Conservation (phyloP, 37 sponge, comb jelly and placozoan genomes). For the Oscarella lobularis region DNA sequence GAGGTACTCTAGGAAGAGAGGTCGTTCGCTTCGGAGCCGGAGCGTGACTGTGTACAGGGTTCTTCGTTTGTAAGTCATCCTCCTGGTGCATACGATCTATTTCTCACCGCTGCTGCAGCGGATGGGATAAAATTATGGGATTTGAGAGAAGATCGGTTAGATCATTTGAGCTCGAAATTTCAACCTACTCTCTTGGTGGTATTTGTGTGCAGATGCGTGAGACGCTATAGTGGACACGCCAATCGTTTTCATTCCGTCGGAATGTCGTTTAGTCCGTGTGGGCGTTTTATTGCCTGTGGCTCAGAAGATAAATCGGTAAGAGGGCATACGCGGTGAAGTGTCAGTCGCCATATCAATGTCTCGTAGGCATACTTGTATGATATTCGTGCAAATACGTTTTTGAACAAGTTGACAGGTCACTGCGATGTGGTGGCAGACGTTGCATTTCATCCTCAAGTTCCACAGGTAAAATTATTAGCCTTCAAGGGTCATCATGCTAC, state of each 20-base stretch:
- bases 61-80: constrained; percentile 60
- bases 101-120: constrained; percentile 60
- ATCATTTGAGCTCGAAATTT: background rate
- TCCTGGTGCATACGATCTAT: constrained; percentile 53
- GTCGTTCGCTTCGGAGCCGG: background rate
- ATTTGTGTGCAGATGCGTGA: constrained; percentile 64
- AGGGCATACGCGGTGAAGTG: background rate
- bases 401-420: constrained; percentile 48
- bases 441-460: constrained; percentile 43
- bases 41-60: constrained; percentile 34
- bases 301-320: constrained; percentile 75
- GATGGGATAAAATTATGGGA: constrained; percentile 91
- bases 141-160: constrained; percentile 50
- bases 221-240: constrained; percentile 26
- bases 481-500: too few relatives aligned
- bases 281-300: constrained; percentile 66
- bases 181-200: too few relatives aligned
- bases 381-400: constrained; percentile 30
- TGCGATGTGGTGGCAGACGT: constrained; percentile 41
- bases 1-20: constrained; percentile 22
- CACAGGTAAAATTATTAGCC: constrained; percentile 40
- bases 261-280: constrained; percentile 74
- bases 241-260: constrained; percentile 40
- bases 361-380: constrained; percentile 75
- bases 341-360: background rate